Evolutionary conservation across 2,113 vertebrate genomes (phyloP), one percentile per base, ranked within the genome.

Genomic region (Callorhinus ursinus): DNA sequence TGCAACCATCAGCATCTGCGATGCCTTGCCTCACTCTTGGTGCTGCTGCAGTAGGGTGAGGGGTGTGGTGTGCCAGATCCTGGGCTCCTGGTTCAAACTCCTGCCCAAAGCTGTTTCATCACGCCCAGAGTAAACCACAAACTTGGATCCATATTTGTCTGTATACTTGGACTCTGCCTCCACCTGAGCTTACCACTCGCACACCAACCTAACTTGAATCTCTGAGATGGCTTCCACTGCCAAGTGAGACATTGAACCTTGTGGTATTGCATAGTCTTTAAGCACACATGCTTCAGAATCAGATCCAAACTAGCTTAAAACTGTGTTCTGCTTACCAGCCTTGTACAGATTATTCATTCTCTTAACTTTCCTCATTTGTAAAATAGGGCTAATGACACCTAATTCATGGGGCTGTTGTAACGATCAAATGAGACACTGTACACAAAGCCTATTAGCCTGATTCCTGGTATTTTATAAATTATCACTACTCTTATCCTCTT

Each of bases 91-190:
- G 55, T 81, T 81, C 90, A 61, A 26, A 65, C 28, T 55, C 95
- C 28, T 28, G 53, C 24, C 87, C 95, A 69, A 61, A 74, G 53
- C 59, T 95, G 79, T 72, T 86, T 81, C 61, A 83, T 92, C 90
- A 82, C 19, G 59, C 51, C 74, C 55, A 79, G 39, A 16, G 21
- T 79, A 39, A 95, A 82, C 90, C 72, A 10, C 87, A 89, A 46
- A 21, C 72, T 71, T 90, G 53, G 67, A 86, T 86, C 21, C 12
- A 6, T 15, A 21, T 89, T 88, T 96, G 49, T 74, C 92, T 76
- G 36, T 90, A 14, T 18, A 16, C 67, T 92, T 82, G 59, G 53
- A 72, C n/a, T 74, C 61, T 87, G 89, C 80, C 71, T 77, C 59
- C 4, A 72, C 19, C 69, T 51, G 79, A 42, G 84, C 49, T 95